These are phyloP conservation scores for Sebastes umbrosus DNA, from an alignment of 2,797 vertebrate species.

Conservation along the genomic window DNA sequence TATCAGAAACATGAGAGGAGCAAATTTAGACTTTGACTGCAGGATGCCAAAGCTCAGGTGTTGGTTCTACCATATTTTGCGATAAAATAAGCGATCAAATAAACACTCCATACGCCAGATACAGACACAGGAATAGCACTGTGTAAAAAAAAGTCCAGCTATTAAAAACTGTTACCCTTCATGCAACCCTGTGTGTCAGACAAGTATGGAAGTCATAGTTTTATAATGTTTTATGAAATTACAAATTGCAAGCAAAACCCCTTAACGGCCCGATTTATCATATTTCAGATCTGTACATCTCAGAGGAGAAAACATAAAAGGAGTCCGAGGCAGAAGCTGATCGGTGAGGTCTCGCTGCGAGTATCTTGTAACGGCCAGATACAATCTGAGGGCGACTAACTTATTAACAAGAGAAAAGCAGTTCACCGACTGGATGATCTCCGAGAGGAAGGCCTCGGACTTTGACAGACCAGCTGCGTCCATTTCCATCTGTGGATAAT, in stretches of 20 bases:
- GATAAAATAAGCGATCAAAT: background rate
- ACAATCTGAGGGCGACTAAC: conserved; percentile 48
- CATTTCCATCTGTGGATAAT: conserved; percentile 83
- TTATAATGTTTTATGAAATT: conserved; percentile 1
- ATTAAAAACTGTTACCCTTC: background rate
- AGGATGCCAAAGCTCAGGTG: background rate
- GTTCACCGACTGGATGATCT: conserved; percentile 62
- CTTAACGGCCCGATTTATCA: background rate
- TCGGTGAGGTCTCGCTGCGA: conserved; percentile 32
- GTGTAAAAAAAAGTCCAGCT: background rate
- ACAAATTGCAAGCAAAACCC: background rate
- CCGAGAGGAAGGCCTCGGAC: conserved; percentile 26
- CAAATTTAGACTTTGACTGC: background rate
- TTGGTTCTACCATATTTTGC: background rate
- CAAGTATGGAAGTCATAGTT: background rate
- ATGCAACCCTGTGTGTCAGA: background rate
- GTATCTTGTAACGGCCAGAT: conserved; percentile 53
- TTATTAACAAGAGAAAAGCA: conserved; percentile 54
- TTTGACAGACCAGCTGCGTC: conserved; percentile 74
- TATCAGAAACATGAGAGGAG: background rate
- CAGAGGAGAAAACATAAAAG: background rate
- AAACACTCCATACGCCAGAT: background rate
- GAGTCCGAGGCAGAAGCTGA: conserved; percentile 35
- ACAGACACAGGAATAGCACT: background rate
- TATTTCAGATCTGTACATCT: conserved; percentile 17